Evolutionary conservation across 2,797 vertebrate genomes (phyloP), one percentile per base, ranked within the genome.

Genomic region (Chelonia mydas): DNA sequence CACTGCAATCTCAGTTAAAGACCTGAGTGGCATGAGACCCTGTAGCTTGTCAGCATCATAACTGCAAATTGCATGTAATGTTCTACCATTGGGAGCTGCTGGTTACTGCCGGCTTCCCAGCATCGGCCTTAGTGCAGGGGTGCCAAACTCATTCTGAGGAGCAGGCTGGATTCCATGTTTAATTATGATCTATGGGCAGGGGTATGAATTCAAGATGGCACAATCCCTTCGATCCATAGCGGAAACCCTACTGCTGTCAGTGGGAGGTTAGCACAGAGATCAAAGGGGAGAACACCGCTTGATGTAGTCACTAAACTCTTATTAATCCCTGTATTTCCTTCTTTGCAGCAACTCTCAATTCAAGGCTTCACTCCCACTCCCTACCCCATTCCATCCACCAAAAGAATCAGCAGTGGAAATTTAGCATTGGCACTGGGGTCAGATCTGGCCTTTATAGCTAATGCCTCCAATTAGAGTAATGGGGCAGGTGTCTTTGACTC

Each of bases 391-490:
- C 45, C 86, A 41, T 10, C 68, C 68, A 11, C 41, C 80, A 23
- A 72, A 80, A 4, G 84, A 90, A 37, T 8, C 86, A 85, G 10
- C 0, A 0, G 84, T 37, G 76, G 59, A 86, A 95, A 79, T 10
- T 23, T 54, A 86, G 59, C 91, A 76, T 65, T 95, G 72, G 80
- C 61, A 25, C 41, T 31, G 37, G 74, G 82, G 57, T 31, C 57
- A 17, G 88, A 87, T 94, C 27, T 85, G 80, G 55, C 77, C 84
- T 83, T 95, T 53, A 85, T 77, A 80, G 41, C 41, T 90, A 87
- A 92, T 72, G 53, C 50, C 37, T 83, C 77, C 94, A 96, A 95
- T 97, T 90, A 94, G 81, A 90, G 97, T 90, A 94, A 85, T 54
- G 54, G n/a, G 86, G 4, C 49, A 0, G 0, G 3, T 10, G 33